phyloP scores from a whole-genome alignment of 2,113 vertebrate genomes.

The Stigmatopora nigra region DNA sequence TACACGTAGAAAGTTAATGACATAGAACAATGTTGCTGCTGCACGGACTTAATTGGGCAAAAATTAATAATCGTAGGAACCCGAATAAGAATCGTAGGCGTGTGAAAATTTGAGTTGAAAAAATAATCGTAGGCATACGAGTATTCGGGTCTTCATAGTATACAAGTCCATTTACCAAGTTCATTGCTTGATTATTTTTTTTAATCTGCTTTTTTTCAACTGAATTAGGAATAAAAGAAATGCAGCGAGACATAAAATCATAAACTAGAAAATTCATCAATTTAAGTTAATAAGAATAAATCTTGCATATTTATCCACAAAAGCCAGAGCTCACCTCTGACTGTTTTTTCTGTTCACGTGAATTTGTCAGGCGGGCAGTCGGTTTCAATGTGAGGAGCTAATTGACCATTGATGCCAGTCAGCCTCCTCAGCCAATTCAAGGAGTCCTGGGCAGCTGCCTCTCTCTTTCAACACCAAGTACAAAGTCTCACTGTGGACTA shows the following conservation, averaged over 20 bases:
- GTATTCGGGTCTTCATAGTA: too few relatives aligned
- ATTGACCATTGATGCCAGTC: conserved; percentile 46
- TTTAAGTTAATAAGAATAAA: background rate
- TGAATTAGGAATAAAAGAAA: background rate
- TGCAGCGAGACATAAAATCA: background rate
- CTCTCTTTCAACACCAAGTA: conserved; percentile 53
- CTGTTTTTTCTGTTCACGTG: conserved; percentile 2
- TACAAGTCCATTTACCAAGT: too few relatives aligned
- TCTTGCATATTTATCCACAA: conserved; percentile 5
- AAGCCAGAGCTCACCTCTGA: conserved; percentile 20
- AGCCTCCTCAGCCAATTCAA: conserved; percentile 40
- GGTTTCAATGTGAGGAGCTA: conserved; percentile 21
- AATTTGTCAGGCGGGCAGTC: conserved; percentile 8
- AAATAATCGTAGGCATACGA: too few relatives aligned
- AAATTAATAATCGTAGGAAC: too few relatives aligned
- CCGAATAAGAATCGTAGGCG: too few relatives aligned
- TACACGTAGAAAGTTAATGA: too few relatives aligned
- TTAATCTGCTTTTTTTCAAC: background rate
- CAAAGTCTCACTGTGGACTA: conserved; percentile 64
- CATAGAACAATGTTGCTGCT: too few relatives aligned
- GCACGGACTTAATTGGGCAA: too few relatives aligned
- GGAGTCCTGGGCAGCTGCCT: conserved; percentile 56
- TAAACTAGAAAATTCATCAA: background rate
- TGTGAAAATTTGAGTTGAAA: too few relatives aligned
- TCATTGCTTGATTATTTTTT: conserved; percentile 3